Evolutionary conservation across 2,797 vertebrate species (phyloP), one percentile per base, ranked within the genome.

Genomic region (Hippocampus kuda): DNA sequence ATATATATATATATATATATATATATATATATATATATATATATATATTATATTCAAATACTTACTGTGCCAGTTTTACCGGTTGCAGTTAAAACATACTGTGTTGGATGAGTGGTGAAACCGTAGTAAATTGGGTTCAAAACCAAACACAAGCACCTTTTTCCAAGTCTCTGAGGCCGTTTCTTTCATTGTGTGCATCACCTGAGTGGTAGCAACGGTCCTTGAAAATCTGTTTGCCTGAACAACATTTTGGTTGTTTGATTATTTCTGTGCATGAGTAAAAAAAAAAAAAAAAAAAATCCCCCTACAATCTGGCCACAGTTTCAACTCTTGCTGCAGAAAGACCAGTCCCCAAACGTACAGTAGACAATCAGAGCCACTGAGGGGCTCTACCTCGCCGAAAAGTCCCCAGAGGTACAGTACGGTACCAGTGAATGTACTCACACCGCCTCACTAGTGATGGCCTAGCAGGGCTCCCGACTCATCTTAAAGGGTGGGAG

Each of bases 391-490:
- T 87, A 86, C 86, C 87, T 88, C 83, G 81, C 75, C 24, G 34
- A 79, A 73, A 71, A 66, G 71, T 81, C 80, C 82, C 83, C 74
- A 84, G 83, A 86, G 78, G 79, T 86, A 83, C 85, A 87, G 81
- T 80, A 80, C 74, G 81, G 79, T 87, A 82, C 81, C 78, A 26
- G 72, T 87, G 86, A 88, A 89, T 89, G 86, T 88, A 87, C 82
- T 76, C 77, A 84, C 80, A 85, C 88, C 88, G 86, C 87, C 87
- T 87, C 86, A 91, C 90, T 91, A 90, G 90, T 91, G 90, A 90
- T 67, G 79, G 82, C 83, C 83, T 69, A 77, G 77, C 78, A 75
- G 71, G 82, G 76, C 80, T 85, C 73, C 81, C 76, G 61, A 81
- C 65, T 74, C 68, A 77, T 77, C 79, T 66, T 73, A 81, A 75